Evolutionary conservation across 2,113 vertebrate species (phyloP).

Genomic region (Rana temporaria): DNA sequence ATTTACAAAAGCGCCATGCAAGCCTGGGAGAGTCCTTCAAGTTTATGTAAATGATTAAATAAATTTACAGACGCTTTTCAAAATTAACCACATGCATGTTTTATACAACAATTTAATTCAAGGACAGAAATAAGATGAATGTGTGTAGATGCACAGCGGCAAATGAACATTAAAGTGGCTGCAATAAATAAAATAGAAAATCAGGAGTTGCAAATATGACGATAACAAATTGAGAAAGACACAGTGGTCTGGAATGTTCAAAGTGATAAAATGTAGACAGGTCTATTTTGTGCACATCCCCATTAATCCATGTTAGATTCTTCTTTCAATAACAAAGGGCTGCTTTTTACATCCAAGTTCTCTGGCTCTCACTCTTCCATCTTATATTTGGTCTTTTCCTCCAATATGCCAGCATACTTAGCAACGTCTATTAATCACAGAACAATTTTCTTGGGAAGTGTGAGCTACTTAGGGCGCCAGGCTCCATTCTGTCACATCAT

Average conservation of each 20-base stretch:
- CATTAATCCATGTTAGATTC: constrained; percentile 12
- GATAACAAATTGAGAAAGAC: background rate
- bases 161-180: background rate
- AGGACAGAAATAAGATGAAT: background rate
- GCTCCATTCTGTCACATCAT: constrained; percentile 51
- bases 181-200: background rate
- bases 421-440: constrained; percentile 48
- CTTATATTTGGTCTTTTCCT: constrained; percentile 10
- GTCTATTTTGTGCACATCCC: background rate
- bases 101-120: background rate
- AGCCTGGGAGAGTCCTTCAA: too few species aligned
- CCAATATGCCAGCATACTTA: constrained; percentile 18
- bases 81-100: background rate
- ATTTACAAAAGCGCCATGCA: background rate
- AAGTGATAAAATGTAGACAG: background rate
- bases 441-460: constrained; percentile 48
- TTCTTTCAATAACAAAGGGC: constrained; percentile 22
- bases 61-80: background rate
- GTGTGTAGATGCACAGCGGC: background rate
- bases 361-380: background rate
- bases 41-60: too few species aligned
- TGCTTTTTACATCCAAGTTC: background rate
- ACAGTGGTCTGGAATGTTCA: constrained; percentile 1
- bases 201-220: background rate
- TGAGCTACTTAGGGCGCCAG: constrained; percentile 42